Base-by-base conservation (phyloP, 2,888 invertebrate species). In the Sepiola atlantica region DNA sequence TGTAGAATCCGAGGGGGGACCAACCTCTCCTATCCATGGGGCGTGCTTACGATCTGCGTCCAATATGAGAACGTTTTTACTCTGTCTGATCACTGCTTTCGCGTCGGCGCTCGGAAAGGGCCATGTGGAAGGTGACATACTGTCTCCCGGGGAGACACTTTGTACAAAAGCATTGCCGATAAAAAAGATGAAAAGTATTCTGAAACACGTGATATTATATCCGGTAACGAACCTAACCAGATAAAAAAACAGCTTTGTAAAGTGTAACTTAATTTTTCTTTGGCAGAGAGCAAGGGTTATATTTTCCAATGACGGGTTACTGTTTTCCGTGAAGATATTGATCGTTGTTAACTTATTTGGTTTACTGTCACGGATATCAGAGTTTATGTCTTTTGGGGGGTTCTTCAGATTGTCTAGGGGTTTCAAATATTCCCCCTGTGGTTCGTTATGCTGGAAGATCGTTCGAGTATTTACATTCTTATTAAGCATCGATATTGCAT, bases 381-480 rank as follows among this genome's bases (percentile, higher is more conserved):
- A n/a, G 77, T 14, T 77, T 32, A 3, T n/a, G 3, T 77, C n/a
- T 12, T n/a, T 18, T 77, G 12, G n/a, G 3, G 16, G 14, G 0
- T 16, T 18, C 14, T 32, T 18, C 16, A 45, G 45, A 8, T 77
- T n/a, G 1, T 6, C 16, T n/a, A n/a, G 12, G 0, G 77, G n/a
- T n/a, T 77, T 16, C 16, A 16, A 3, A n/a, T 32, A 14, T 12
- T 32, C 0, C n/a, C n/a, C 0, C n/a, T 32, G n/a, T 14, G 0
- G 32, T 16, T 16, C 32, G 16, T n/a, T 16, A 14, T 14, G n/a
- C n/a, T 77, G n/a, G n/a, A 77, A 14, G 2, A 0, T 16, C 4
- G 21, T 0, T 16, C 1, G 12, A 14, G 3, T n/a, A 14, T n/a
- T n/a, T 32, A 4, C 10, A 77, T 77, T n/a, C 0, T 16, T 32